Percentiles rank a stretch among this genome's conserved stretches.
Evolutionary conservation across 2,797 vertebrate genomes (phyloP).

Genomic region (Labeo calbasu): DNA sequence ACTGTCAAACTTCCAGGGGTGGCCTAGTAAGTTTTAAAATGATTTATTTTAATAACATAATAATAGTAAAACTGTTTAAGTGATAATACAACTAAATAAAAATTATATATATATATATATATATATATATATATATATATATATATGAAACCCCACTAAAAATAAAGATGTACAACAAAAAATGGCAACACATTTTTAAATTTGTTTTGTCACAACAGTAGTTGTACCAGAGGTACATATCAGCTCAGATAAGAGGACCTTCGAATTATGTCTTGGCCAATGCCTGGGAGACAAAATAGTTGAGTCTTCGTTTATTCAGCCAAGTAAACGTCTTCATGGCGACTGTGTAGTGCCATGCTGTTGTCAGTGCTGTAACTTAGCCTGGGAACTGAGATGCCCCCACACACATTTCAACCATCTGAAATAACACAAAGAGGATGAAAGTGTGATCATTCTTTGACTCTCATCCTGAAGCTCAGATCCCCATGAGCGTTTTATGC

Average conservation of each 20-base stretch:
- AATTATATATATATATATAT: no score
- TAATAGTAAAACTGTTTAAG: background rate
- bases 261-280: background rate
- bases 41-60: background rate
- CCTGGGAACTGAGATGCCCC: slow-evolving; percentile 7
- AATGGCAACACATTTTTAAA: background rate
- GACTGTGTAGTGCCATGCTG: background rate
- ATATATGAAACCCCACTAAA: no score
- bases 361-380: background rate
- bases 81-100: background rate
- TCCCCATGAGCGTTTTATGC: background rate
- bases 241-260: background rate
- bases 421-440: slow-evolving; percentile 21
- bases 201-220: background rate
- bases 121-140: no score
- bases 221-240: background rate
- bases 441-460: slow-evolving; percentile 17
- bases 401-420: slow-evolving; percentile 1
- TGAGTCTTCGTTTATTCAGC: background rate
- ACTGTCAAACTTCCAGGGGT: background rate
- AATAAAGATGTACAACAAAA: background rate
- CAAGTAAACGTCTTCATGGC: background rate
- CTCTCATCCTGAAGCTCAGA: background rate
- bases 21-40: background rate
- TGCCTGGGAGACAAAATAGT: background rate